phyloP scores from a whole-genome alignment of 2,888 invertebrate genomes.

The Rhagonycha fulva region DNA sequence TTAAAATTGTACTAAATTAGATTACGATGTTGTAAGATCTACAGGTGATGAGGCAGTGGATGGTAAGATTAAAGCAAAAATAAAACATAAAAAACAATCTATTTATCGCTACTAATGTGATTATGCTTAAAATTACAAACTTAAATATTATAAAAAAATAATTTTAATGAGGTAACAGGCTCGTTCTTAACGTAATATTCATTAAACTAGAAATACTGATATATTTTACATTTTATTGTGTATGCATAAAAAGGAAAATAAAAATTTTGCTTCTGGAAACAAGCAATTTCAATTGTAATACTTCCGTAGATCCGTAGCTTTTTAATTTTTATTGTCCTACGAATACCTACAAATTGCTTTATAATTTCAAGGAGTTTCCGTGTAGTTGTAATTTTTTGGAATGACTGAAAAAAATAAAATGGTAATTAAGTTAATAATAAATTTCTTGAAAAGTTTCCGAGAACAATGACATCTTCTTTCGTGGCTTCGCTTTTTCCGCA shows the following conservation, averaged over 20 bases:
- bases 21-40: not conserved
- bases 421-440: not conserved
- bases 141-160: conserved; percentile 10
- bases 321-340: not conserved
- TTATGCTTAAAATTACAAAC: not conserved
- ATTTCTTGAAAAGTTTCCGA: conserved; percentile 2
- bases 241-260: not conserved
- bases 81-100: not conserved
- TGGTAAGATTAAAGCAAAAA: not conserved
- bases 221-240: not conserved
- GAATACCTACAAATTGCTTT: not conserved
- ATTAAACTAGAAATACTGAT: not conserved
- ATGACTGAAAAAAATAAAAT: conserved; percentile 15
- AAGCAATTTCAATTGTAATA: not conserved
- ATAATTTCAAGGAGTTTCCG: not conserved
- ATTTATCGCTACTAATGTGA: not conserved
- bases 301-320: too few species aligned
- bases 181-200: not conserved
- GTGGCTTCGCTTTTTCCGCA: conserved; percentile 9
- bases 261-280: not conserved
- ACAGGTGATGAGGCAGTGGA: not conserved
- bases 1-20: not conserved
- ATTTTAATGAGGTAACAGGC: conserved; percentile 13
- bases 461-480: conserved; percentile 6
- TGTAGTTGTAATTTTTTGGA: conserved; percentile 3